phyloP scores from a whole-genome alignment of 2,113 vertebrate species.

The Gopherus flavomarginatus region DNA sequence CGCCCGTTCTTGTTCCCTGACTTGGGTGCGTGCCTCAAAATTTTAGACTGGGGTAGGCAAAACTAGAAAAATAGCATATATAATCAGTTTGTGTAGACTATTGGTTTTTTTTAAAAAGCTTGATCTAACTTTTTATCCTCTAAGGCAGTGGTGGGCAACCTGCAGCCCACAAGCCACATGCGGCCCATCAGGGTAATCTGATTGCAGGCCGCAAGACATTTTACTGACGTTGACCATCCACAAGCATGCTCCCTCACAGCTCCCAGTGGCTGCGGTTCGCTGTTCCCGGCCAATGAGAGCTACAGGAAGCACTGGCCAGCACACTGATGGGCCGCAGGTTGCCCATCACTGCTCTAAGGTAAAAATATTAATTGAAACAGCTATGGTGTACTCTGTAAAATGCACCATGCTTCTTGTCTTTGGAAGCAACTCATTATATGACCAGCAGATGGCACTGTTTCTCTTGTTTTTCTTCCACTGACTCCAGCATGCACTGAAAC shows the following conservation, averaged over 20 bases:
- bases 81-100: background rate
- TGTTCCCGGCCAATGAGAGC: no score
- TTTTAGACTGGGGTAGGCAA: background rate
- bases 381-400: background rate
- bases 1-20: background rate
- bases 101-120: background rate
- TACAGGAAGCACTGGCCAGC: no score
- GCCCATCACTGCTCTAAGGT: accelerated
- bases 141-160: no score
- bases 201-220: no score
- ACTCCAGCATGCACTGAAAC: slow-evolving; percentile 6
- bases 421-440: background rate
- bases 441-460: slow-evolving; percentile 82
- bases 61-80: background rate
- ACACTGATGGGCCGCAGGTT: no score
- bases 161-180: no score
- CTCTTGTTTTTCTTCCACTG: slow-evolving; percentile 43
- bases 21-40: background rate
- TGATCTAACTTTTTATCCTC: background rate
- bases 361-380: background rate
- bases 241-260: no score
- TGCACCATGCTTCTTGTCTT: background rate
- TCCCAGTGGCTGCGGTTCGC: no score
- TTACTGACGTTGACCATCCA: no score
- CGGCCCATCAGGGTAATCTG: no score